These are phyloP conservation scores for Euspilapteryx auroguttella DNA, from an alignment of 2,888 invertebrate species.

Conservation along the genomic window DNA sequence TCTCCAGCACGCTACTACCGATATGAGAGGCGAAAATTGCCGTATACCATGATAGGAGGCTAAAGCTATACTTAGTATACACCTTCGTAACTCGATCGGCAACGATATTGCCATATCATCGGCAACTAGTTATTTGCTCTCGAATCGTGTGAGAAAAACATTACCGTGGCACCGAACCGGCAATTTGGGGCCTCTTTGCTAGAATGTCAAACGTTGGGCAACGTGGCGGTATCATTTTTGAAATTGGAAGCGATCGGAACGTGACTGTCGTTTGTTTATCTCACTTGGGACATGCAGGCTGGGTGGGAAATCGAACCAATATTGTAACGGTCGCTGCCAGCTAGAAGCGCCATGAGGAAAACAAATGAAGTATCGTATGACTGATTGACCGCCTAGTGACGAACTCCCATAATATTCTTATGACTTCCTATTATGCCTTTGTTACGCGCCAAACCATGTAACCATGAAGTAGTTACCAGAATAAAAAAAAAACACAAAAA, in stretches of 20 bases:
- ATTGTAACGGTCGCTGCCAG: no score
- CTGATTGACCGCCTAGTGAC: no score
- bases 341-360: no score
- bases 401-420: no score
- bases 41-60: conserved; percentile 27
- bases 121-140: conserved; percentile 53
- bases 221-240: conserved; percentile 11
- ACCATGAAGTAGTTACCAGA: no score
- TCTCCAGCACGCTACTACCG: conserved; percentile 29
- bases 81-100: conserved; percentile 27
- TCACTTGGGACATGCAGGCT: no score
- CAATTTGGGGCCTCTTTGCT: conserved; percentile 26
- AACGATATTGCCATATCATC: conserved; percentile 48
- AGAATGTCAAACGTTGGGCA: conserved; percentile 52
- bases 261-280: conserved; percentile 28
- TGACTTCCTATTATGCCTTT: no score
- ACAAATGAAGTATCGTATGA: no score
- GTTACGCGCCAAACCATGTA: no score
- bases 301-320: no score
- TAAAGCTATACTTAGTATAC: conserved; percentile 31
- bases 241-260: conserved; percentile 11
- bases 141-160: conserved; percentile 56
- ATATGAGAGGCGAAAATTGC: conserved; percentile 52
- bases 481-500: no score
- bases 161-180: conserved; percentile 31